A percentile compares a stretch with the other conserved stretches of the same genome.
phyloP scores from a whole-genome alignment of 2,113 vertebrate species.

The Tylochromis polylepis region DNA sequence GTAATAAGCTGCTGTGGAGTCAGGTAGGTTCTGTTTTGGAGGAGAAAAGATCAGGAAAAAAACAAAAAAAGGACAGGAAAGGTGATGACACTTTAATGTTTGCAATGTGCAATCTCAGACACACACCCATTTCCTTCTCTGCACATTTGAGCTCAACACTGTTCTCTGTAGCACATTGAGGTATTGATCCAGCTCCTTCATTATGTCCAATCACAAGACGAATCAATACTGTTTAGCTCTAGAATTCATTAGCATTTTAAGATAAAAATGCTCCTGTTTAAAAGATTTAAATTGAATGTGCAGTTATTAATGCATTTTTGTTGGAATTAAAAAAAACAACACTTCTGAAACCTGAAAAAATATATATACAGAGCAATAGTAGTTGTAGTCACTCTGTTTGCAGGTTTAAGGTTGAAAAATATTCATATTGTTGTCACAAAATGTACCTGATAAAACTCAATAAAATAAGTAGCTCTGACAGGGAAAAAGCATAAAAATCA shows the following conservation, averaged over 20 bases:
- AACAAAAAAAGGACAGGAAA: neutral
- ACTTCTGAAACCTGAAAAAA: neutral
- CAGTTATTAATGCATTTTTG: neutral
- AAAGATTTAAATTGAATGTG: neutral
- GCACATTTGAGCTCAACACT: slow-evolving; percentile 14
- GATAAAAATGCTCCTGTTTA: neutral
- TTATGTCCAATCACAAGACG: slow-evolving; percentile 32
- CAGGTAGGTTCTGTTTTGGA: neutral
- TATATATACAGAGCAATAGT: neutral
- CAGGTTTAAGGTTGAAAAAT: neutral
- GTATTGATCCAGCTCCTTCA: slow-evolving; percentile 48
- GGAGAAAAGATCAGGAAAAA: neutral
- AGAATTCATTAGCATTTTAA: neutral
- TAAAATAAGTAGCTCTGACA: neutral
- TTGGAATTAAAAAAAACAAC: neutral
- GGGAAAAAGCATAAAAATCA: neutral
- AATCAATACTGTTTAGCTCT: slow-evolving; percentile 63
- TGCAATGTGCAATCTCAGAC: neutral
- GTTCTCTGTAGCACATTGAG: slow-evolving; percentile 17
- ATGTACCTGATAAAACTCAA: neutral
- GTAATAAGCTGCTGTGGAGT: neutral
- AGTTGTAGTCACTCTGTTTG: neutral
- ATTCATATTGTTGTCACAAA: neutral
- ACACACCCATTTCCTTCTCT: neutral
- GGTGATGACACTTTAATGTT: neutral